These are phyloP conservation scores for Macrosteles quadrilineatus DNA, from an alignment of 1,140 invertebrate species.

Conservation along the genomic window DNA sequence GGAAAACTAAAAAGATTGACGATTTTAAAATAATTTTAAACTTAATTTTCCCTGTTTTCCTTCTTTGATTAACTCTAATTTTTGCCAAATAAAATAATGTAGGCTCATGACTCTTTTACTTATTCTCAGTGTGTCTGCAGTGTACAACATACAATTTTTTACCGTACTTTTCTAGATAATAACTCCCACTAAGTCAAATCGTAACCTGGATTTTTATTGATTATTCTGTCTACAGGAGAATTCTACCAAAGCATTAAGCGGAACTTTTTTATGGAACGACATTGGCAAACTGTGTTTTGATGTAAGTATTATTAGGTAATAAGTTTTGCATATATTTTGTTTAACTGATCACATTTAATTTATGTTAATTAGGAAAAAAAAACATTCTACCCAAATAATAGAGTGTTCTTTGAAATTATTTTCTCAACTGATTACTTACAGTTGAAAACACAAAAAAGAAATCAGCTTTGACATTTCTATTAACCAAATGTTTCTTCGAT, in stretches of 20 bases:
- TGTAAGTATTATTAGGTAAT: slow-evolving; percentile 54
- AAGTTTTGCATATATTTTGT: background rate
- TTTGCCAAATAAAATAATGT: no score
- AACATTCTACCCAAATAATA: background rate
- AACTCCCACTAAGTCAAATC: background rate
- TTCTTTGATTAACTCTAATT: no score
- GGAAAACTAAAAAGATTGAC: no score
- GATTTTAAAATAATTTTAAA: no score
- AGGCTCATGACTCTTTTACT: no score
- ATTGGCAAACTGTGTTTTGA: slow-evolving; percentile 94
- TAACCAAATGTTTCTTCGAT: no score
- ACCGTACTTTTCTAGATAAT: no score
- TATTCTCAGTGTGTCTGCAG: no score
- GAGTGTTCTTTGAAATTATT: background rate
- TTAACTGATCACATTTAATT: slow-evolving; percentile 3
- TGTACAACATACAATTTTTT: no score
- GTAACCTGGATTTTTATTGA: background rate
- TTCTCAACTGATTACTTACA: background rate
- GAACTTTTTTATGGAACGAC: slow-evolving; percentile 86
- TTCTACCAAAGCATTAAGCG: slow-evolving; percentile 43
- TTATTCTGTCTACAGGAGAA: slow-evolving; percentile 42
- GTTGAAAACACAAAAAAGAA: background rate
- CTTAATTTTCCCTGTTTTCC: no score
- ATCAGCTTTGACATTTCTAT: no score
- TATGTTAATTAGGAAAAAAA: background rate